Evolutionary conservation across 2,888 invertebrate species (phyloP).

Genomic region (Melanophora roralis): DNA sequence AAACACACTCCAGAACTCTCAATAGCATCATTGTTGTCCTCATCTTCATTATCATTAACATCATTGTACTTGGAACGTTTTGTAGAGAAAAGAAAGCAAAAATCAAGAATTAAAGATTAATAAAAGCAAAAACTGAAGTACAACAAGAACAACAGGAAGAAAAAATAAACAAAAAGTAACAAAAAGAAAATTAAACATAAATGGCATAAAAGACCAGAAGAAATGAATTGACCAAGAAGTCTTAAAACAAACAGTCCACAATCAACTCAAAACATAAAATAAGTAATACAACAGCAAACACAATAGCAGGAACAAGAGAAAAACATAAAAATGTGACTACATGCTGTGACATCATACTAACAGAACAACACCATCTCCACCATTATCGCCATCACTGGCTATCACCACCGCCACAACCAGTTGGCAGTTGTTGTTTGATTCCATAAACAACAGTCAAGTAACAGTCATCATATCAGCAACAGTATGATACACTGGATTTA

Average conservation of each 20-base stretch:
- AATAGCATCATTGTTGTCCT: slow-evolving; percentile 45
- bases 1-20: slow-evolving; percentile 55
- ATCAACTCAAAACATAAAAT: slow-evolving; percentile 38
- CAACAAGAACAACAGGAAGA: slow-evolving; percentile 8
- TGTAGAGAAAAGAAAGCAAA: slow-evolving; percentile 16
- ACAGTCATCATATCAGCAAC: slow-evolving; percentile 55
- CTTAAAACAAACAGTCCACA: slow-evolving; percentile 48
- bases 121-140: slow-evolving; percentile 33
- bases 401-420: slow-evolving; percentile 21
- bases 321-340: slow-evolving; percentile 62
- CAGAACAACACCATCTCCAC: slow-evolving; percentile 60
- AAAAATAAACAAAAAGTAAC: slow-evolving; percentile 21
- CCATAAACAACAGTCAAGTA: slow-evolving; percentile 41
- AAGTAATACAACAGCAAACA: slow-evolving; percentile 14
- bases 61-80: slow-evolving; percentile 51
- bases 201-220: slow-evolving; percentile 60
- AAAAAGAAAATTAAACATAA: slow-evolving; percentile 55
- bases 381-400: slow-evolving; percentile 39
- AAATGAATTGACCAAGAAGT: slow-evolving; percentile 60
- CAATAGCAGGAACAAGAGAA: slow-evolving; percentile 41
- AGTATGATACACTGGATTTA: slow-evolving; percentile 52
- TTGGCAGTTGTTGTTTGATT: slow-evolving; percentile 45
- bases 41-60: slow-evolving; percentile 44
- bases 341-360: slow-evolving; percentile 62
- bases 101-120: slow-evolving; percentile 29